Conservation (phyloP, 2,797 vertebrate species). For the Siniperca obscura region DNA sequence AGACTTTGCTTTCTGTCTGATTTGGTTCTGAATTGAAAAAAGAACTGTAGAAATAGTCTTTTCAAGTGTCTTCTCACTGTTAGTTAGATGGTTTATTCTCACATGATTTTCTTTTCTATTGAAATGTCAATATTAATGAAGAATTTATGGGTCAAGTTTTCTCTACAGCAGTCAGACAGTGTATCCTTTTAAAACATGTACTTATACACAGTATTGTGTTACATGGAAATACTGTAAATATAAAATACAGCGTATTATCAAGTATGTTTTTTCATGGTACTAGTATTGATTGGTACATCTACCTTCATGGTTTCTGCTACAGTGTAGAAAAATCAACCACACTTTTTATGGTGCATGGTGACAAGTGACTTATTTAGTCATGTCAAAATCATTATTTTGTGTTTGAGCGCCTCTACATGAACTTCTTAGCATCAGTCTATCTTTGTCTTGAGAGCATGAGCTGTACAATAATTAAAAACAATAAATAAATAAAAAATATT, state of each 20-base stretch:
- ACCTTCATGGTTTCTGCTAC: conserved; percentile 7
- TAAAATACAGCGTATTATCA: neutral
- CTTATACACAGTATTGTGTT: neutral
- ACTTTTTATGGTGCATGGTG: conserved; percentile 19
- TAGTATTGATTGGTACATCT: neutral
- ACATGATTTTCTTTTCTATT: neutral
- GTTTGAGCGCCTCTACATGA: conserved; percentile 24
- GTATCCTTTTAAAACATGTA: neutral
- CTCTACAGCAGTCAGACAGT: neutral
- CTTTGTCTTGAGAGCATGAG: conserved; percentile 25
- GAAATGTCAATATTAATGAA: neutral
- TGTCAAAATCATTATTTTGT: conserved; percentile 31
- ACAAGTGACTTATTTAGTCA: conserved; percentile 39
- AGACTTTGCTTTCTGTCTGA: neutral
- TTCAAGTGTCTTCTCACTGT: neutral
- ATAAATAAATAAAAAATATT: conserved; percentile 37
- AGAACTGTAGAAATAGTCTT: neutral
- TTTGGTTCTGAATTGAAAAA: conserved; percentile 5
- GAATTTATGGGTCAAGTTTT: neutral
- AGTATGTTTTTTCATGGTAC: neutral
- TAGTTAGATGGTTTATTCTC: neutral
- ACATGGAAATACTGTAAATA: neutral
- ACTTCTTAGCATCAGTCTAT: conserved; percentile 16
- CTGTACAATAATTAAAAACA: conserved; percentile 45
- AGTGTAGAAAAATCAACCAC: conserved; percentile 12